Conservation (phyloP, 2,888 invertebrate genomes). For the Dione juno region DNA sequence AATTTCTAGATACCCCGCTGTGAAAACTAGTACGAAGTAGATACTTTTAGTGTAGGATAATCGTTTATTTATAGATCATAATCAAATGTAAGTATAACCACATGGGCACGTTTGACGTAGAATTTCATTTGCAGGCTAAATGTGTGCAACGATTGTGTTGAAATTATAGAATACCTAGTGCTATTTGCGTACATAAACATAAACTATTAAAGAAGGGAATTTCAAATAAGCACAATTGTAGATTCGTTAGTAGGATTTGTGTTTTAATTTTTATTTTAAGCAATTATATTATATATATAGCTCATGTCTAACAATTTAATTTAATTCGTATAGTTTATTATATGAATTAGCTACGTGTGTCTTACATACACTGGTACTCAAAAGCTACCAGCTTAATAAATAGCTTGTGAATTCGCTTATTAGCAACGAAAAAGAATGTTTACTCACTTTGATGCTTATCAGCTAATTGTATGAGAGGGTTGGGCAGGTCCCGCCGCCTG, state of each 20-base stretch:
- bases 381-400: not conserved
- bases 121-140: conserved; percentile 55
- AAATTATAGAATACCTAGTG: conserved; percentile 27
- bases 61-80: conserved; percentile 73
- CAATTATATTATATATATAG: not conserved
- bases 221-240: no score
- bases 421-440: not conserved
- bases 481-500: conserved; percentile 97
- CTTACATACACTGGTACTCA: no score
- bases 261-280: no score
- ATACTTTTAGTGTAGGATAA: conserved; percentile 63
- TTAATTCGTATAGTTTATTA: no score
- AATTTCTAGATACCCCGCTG: conserved; percentile 64
- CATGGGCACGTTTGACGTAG: conserved; percentile 65
- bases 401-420: conserved; percentile 8
- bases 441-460: conserved; percentile 99
- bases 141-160: conserved; percentile 25
- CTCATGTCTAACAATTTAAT: not conserved
- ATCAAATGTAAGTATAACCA: conserved; percentile 70
- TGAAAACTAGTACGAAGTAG: conserved; percentile 59
- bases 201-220: not conserved
- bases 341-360: no score
- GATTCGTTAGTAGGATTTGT: no score
- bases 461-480: conserved; percentile 97
- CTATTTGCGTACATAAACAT: conserved; percentile 18